Base-by-base conservation (phyloP, 2,888 invertebrate species). In the Cryptocephalus primarius region DNA sequence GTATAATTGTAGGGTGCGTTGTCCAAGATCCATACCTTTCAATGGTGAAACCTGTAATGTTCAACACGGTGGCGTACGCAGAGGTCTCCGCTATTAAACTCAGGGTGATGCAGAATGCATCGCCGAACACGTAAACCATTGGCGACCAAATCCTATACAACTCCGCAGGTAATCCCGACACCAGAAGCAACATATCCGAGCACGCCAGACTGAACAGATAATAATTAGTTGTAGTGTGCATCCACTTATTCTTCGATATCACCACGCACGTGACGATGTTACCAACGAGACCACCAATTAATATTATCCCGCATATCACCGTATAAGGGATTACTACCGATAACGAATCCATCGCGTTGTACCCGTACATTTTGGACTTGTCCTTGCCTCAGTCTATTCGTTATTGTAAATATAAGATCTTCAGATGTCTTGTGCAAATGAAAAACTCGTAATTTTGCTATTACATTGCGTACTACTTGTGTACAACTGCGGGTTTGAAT, bases 1-100 rank as follows among this genome's bases (percentile, higher is more conserved):
- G n/a, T n/a, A n/a, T n/a, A n/a, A n/a, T n/a, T n/a, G 2, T 22
- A 22, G 3, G 6, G 22, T 6, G 22, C 22, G 22, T 22, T 22
- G 2, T 22, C 22, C 6, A 4, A 22, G 8, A 1, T 1, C 9
- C 14, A 9, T 39, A 47, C 38, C 80, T 75, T 65, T 91, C 91
- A 36, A 86, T 78, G 0, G 90, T 91, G 67, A 91, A 92, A 11
- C 88, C 80, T 0, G 88, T 87, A 52, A 91, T 90, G 1, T 83
- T 85, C 40, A 84, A 65, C 1, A 85, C 82, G 12, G 84, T 85
- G 0, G 88, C 87, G 62, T 86, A 85, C 0, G 85, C 82, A 0
- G 85, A 83, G 0, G 85, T 85, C 66, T 91, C 90, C 0, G 89
- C 83, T 4, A 86, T 78, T 39, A 89, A 68, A 0, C 86, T 88